Percentiles rank a stretch among this genome's conserved stretches.
Conservation (phyloP, 53 echinoderm and acorn worm genomes). For the Mesocentrotus franciscanus region DNA sequence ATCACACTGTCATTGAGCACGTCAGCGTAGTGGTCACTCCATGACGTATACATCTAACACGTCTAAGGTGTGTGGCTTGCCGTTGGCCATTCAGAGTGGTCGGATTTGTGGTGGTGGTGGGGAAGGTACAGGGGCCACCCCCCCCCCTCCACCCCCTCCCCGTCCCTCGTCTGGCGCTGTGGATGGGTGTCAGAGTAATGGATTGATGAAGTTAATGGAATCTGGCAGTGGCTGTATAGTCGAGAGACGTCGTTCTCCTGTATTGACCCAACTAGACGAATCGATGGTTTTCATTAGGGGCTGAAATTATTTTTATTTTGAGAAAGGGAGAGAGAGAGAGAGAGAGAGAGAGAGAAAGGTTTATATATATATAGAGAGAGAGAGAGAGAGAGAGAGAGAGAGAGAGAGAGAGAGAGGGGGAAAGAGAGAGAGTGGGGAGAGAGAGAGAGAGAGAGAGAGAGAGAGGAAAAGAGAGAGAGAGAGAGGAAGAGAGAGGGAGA, state of each 20-base stretch:
- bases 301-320: conserved; percentile 1
- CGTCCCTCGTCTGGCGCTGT: background rate
- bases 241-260: background rate
- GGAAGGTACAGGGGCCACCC: background rate
- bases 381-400: too few species aligned
- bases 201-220: conserved; percentile 1
- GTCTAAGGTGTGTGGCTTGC: background rate
- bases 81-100: background rate
- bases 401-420: too few species aligned
- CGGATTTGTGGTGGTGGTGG: background rate
- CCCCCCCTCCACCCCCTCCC: too few species aligned
- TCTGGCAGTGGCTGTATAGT: background rate
- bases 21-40: background rate
- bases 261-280: conserved; percentile 4
- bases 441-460: too few species aligned
- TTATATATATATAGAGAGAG: too few species aligned
- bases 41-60: background rate
- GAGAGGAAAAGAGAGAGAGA: too few species aligned
- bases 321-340: background rate
- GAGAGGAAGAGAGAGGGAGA: too few species aligned
- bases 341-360: background rate
- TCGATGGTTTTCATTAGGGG: conserved; percentile 27
- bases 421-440: too few species aligned
- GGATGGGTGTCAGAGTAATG: background rate
- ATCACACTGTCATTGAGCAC: background rate